Percentiles rank a stretch among this genome's conserved stretches.
These are phyloP conservation scores for Cyclophora albipunctata DNA, from an alignment of 2,888 invertebrate species.

Conservation along the genomic window DNA sequence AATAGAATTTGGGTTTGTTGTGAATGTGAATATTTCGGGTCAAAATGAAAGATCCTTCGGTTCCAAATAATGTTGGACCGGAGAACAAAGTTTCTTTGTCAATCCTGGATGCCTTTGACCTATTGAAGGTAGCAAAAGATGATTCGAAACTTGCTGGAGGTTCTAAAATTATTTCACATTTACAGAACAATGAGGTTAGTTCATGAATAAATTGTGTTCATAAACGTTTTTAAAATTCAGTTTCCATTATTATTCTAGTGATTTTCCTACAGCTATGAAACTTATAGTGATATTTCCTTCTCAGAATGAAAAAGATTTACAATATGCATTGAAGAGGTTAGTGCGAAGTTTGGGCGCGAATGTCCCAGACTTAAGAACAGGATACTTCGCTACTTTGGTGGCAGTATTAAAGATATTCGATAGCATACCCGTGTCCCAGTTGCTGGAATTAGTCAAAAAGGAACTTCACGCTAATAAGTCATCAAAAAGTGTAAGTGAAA, in stretches of 20 bases:
- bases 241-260: too few species aligned
- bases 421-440: conserved; percentile 61
- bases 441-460: conserved; percentile 77
- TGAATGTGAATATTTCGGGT: conserved; percentile 12
- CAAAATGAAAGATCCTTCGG: conserved; percentile 51
- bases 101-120: conserved; percentile 60
- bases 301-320: conserved; percentile 77
- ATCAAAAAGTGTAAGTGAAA: conserved; percentile 78
- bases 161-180: conserved; percentile 54
- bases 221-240: background rate
- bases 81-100: conserved; percentile 45
- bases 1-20: conserved; percentile 12
- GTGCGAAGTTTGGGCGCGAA: conserved; percentile 84
- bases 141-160: conserved; percentile 56
- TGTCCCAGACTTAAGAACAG: conserved; percentile 76
- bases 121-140: conserved; percentile 50
- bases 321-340: conserved; percentile 80
- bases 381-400: conserved; percentile 82
- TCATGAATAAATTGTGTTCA: conserved; percentile 18
- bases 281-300: conserved; percentile 13
- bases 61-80: conserved; percentile 25
- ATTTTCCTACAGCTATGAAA: too few species aligned
- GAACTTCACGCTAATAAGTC: conserved; percentile 79
- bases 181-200: conserved; percentile 58
- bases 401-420: conserved; percentile 71